Percentiles rank a stretch among this genome's conserved stretches.
Conservation (phyloP, 2,113 vertebrate species). For the Proteles cristata region DNA sequence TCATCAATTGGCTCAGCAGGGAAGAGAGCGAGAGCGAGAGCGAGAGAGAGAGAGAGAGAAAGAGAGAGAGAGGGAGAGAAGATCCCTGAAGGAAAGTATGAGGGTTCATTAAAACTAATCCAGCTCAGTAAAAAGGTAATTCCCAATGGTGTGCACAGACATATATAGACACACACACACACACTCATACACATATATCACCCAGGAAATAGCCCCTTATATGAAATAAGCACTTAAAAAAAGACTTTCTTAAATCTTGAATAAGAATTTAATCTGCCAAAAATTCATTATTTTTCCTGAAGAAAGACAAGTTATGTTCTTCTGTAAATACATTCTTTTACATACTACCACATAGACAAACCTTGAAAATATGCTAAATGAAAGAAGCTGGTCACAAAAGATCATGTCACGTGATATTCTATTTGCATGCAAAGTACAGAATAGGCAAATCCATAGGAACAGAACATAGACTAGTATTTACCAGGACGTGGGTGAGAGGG, state of each 20-base stretch:
- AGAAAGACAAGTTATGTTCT: background rate
- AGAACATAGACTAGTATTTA: background rate
- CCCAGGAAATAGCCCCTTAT: background rate
- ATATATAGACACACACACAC: background rate
- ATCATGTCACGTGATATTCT: background rate
- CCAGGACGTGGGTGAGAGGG: background rate
- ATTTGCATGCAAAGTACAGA: background rate
- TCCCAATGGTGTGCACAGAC: background rate
- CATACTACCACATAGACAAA: background rate
- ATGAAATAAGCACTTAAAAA: background rate
- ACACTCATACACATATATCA: background rate
- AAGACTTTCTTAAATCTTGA: background rate
- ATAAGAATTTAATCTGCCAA: background rate
- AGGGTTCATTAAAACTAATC: background rate
- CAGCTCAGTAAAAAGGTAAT: background rate
- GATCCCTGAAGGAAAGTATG: background rate
- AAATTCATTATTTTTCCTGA: background rate
- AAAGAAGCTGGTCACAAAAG: background rate
- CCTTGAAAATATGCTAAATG: background rate
- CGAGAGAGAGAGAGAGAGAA: background rate
- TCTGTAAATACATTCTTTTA: background rate
- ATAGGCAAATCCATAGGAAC: background rate
- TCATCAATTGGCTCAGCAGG: background rate
- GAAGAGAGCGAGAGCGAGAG: background rate
- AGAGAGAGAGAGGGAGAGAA: background rate